These are phyloP conservation scores for Alectoris magna DNA, from an alignment of 2,797 vertebrate species.

Conservation along the genomic window DNA sequence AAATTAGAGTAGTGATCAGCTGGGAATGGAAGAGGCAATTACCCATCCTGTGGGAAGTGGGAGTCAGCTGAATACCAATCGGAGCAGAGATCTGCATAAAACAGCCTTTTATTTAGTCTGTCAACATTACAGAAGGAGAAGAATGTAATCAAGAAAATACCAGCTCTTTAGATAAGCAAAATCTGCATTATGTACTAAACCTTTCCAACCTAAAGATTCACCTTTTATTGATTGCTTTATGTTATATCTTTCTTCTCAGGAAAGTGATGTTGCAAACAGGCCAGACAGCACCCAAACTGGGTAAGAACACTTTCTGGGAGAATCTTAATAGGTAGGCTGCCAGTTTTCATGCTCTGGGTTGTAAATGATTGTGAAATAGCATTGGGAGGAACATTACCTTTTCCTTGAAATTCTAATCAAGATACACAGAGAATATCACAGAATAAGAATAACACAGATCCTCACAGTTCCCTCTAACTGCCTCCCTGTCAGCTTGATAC, in stretches of 20 bases:
- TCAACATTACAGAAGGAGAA: not conserved
- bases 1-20: not conserved
- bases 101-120: not conserved
- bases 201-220: not conserved
- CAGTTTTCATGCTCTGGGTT: not conserved
- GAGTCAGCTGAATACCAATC: not conserved
- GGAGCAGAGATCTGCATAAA: not conserved
- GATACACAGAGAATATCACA: not conserved
- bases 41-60: not conserved
- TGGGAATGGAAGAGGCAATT: not conserved
- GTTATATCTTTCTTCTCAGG: not conserved
- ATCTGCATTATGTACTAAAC: not conserved
- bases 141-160: not conserved
- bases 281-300: not conserved
- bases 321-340: not conserved
- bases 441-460: not conserved
- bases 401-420: conserved; percentile 28
- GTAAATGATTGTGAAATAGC: not conserved
- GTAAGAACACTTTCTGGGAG: not conserved
- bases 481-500: not conserved
- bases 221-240: not conserved
- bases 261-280: not conserved
- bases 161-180: not conserved
- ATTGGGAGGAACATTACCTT: not conserved
- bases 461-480: conserved; percentile 4